Evolutionary conservation across 1,140 invertebrate species (phyloP).

Genomic region (Pogonognathellus flavescens): DNA sequence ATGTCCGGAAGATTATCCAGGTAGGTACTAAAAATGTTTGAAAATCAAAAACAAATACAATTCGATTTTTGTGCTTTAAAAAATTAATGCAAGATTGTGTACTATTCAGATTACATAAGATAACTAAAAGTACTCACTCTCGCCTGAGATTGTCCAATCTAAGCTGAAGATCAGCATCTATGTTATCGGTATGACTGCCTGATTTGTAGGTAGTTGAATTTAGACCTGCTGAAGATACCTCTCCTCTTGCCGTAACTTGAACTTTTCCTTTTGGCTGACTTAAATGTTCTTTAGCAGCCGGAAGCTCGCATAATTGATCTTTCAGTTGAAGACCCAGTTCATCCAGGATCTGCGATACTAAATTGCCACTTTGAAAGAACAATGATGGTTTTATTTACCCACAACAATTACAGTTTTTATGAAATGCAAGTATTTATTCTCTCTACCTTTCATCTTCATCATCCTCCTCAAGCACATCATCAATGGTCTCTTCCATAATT

Average conservation of each 20-base stretch:
- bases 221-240: slow-evolving; percentile 66
- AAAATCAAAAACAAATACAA: too few species aligned
- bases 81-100: too few species aligned
- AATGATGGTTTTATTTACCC: not conserved
- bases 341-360: slow-evolving; percentile 93
- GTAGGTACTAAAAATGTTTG: not conserved
- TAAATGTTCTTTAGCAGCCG: slow-evolving; percentile 76
- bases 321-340: slow-evolving; percentile 95
- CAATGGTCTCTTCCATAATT: slow-evolving; percentile 99
- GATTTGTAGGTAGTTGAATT: not conserved
- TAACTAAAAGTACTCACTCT: slow-evolving; percentile 75
- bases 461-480: slow-evolving; percentile 97
- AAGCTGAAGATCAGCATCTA: slow-evolving; percentile 94
- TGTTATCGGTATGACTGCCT: slow-evolving; percentile 74
- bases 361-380: slow-evolving; percentile 79
- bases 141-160: slow-evolving; percentile 92
- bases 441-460: slow-evolving; percentile 94
- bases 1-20: slow-evolving; percentile 15
- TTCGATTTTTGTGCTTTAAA: too few species aligned
- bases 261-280: slow-evolving; percentile 67
- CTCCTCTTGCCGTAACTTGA: slow-evolving; percentile 66
- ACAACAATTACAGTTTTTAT: not conserved
- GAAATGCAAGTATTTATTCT: not conserved
- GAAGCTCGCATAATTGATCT: slow-evolving; percentile 88
- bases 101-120: not conserved